Evolutionary conservation across 2,797 vertebrate species (phyloP), one percentile per base, ranked within the genome.

Genomic region (Triplophysa bombifrons): DNA sequence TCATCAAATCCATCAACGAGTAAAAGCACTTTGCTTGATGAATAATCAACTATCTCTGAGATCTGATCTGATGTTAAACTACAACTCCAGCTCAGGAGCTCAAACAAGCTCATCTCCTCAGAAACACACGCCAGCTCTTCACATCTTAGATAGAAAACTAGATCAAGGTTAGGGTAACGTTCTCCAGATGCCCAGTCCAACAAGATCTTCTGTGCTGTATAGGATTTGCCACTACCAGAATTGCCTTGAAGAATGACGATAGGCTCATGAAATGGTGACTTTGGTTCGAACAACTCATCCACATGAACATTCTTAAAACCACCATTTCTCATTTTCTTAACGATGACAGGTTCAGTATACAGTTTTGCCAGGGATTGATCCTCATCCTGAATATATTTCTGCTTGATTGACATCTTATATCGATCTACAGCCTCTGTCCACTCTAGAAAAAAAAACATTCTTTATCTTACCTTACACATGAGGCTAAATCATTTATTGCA

Each of bases 161-260:
- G 1, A 7, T 38, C 5, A 1, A 38, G 8, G 7, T 38, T 1
- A 38, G 4, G 27, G 55, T 51, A 80, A 10, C 12, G 61, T 38
- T 8, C 12, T 46, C 12, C 44, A 13, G 44, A 11, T 46, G 82
- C 82, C 82, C 82, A 81, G 55, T 81, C 78, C 12, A 71, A 55
- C 70, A 78, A 20, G 10, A 81, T 77, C 60, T 78, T 84, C 19
- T 65, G 74, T 63, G 60, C 14, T 7, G 16, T 51, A 17, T 74
- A 65, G 19, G 82, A 78, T 66, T 84, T 84, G 2, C 82, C 82
- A 30, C 51, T 77, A 69, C 82, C 82, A 76, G 82, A 72, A 19
- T 69, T 71, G 0, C 82, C 82, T 6, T 38, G 50, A 14, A 84
- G 63, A 53, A 78, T 73, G 25, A 27, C 2, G 25, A 27, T 27